Base-by-base conservation (phyloP, 2,113 vertebrate genomes). In the Ardeotis arabs region DNA sequence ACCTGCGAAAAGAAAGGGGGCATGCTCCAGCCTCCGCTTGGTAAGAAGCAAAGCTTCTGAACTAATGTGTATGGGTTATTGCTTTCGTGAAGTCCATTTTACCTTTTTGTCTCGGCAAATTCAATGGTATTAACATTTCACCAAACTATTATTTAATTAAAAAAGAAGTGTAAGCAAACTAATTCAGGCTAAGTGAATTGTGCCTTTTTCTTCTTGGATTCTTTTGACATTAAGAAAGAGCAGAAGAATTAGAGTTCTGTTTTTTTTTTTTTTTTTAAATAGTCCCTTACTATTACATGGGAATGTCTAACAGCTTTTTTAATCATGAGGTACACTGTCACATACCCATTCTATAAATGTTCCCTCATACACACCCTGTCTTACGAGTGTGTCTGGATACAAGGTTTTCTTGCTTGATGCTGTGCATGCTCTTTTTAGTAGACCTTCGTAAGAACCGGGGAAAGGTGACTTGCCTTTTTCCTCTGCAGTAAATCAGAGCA, bases 21-120 rank as follows among this genome's bases (percentile, higher is more conserved):
- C 75, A 99, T 99, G 99, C 98, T 99, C 92, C 99, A 99, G 94
- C 99, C 99, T 25, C 99, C 99, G 0, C 98, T 99, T 69, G 99
- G 99, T 99, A 97, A 97, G 98, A 68, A 93, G 39, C 73, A 95
- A 82, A 37, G 63, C 37, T 95, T 52, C 63, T 87, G 44, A 75
- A 27, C 16, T 29, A 49, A 20, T 8, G 9, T 20, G 5, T 24
- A 6, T 14, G 25, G 37, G 60, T 8, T 64, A 6, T 31, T 60
- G n/a, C 55, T 81, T 37, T 70, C 12, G 24, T n/a, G 10, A 66
- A 59, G 28, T 75, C 1, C 2, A 12, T 89, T 76, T 87, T 23
- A 35, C 18, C 17, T 35, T 80, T 58, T 58, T 23, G 8, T 68
- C 25, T 66, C 59, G 67, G 33, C 39, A 80, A 87, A 59, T 64